Conservation (phyloP, 2,888 invertebrate genomes). For the Agrochola circellaris region DNA sequence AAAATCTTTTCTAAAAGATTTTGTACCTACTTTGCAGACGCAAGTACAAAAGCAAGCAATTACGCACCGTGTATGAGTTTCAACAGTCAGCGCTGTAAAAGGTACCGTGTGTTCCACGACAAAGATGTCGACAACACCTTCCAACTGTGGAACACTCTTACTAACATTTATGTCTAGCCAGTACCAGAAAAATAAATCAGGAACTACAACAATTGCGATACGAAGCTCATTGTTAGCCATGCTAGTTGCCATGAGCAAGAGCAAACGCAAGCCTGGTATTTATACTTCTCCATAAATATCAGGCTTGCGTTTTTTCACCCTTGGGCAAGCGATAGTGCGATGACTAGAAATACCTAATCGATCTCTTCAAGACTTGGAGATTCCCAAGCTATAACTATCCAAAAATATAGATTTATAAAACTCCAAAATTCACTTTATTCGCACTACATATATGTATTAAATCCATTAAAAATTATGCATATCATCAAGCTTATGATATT, state of each 20-base stretch:
- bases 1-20: background rate
- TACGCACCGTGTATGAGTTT: no score
- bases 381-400: no score
- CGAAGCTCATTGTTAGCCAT: background rate
- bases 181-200: background rate
- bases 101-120: background rate
- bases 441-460: background rate
- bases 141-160: background rate
- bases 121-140: background rate
- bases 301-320: background rate
- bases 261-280: no score
- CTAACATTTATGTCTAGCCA: background rate
- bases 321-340: background rate
- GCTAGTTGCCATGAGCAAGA: no score
- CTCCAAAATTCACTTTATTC: background rate
- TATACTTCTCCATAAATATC: no score
- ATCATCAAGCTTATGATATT: conserved; percentile 3
- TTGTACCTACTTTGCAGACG: background rate
- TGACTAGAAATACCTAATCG: background rate
- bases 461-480: background rate
- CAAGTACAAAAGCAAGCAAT: no score
- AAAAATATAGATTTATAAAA: background rate
- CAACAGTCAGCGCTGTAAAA: background rate
- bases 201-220: background rate
- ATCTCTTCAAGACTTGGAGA: background rate